Conservation (phyloP, 2,113 vertebrate species). For the Tapirus terrestris region DNA sequence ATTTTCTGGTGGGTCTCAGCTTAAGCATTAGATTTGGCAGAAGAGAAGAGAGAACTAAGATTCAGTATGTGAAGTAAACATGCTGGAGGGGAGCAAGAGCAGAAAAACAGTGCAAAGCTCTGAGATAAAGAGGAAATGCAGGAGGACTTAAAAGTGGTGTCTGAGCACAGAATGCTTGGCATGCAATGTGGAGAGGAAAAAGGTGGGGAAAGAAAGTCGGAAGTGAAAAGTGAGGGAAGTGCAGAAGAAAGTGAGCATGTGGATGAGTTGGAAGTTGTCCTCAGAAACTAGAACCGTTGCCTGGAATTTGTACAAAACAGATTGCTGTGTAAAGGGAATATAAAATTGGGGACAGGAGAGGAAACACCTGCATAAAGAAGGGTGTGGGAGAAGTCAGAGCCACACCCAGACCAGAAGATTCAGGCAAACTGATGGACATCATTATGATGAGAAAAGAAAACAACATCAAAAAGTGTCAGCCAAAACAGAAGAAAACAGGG, state of each 20-base stretch:
- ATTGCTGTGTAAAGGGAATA: background rate
- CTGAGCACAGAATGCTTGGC: background rate
- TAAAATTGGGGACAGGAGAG: background rate
- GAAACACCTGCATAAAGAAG: conserved; percentile 62
- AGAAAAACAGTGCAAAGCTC: background rate
- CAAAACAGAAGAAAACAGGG: background rate
- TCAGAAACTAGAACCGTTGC: background rate
- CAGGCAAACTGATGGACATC: background rate
- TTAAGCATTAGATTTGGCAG: background rate
- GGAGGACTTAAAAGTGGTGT: background rate
- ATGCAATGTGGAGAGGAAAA: background rate
- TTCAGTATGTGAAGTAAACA: background rate
- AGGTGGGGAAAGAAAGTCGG: background rate
- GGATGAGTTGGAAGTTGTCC: background rate
- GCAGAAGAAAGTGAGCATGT: background rate
- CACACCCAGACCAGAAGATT: background rate
- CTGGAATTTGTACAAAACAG: conserved; percentile 14
- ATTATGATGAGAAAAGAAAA: background rate
- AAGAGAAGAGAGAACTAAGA: background rate
- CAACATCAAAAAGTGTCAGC: background rate
- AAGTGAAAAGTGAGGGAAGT: background rate
- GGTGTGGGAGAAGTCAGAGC: background rate
- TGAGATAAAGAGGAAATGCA: background rate
- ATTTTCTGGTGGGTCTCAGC: background rate
- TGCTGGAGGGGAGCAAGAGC: background rate